Conservation (phyloP, 2,797 vertebrate species). For the Otolemur crassicaudatus region DNA sequence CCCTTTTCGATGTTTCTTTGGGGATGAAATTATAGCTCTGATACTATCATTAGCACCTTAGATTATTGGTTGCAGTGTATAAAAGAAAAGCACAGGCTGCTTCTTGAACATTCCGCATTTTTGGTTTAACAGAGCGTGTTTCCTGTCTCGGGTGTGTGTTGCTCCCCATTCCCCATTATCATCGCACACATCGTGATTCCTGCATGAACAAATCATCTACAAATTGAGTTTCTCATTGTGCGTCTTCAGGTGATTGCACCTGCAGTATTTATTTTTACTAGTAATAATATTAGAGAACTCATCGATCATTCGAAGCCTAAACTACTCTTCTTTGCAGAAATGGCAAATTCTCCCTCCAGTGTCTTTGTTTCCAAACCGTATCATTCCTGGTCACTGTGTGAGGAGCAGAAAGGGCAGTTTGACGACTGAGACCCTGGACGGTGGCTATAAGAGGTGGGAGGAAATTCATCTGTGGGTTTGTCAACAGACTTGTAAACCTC, state of each 20-base stretch:
- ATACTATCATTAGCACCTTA: slow-evolving; percentile 56
- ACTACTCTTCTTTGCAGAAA: slow-evolving; percentile 55
- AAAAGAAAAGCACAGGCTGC: slow-evolving; percentile 37
- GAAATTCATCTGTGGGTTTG: slow-evolving; percentile 52
- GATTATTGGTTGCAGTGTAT: slow-evolving; percentile 51
- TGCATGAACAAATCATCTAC: background rate
- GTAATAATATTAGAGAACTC: background rate
- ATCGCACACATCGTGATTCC: background rate
- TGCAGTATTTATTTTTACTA: slow-evolving; percentile 67
- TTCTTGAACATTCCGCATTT: slow-evolving; percentile 41
- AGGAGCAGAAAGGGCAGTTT: slow-evolving; percentile 50
- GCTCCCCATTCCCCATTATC: background rate
- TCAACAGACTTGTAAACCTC: slow-evolving; percentile 57
- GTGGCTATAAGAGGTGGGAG: background rate
- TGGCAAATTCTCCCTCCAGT: slow-evolving; percentile 45
- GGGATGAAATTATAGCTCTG: slow-evolving; percentile 62
- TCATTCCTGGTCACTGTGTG: background rate
- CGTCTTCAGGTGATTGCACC: slow-evolving; percentile 30
- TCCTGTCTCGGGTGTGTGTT: slow-evolving; percentile 37
- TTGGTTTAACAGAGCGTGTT: slow-evolving; percentile 26
- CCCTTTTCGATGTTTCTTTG: slow-evolving; percentile 78
- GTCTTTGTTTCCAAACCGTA: slow-evolving; percentile 54
- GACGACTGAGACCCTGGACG: background rate
- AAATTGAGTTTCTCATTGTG: background rate
- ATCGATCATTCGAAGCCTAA: background rate